Evolutionary conservation across 2,888 invertebrate genomes (phyloP).

Genomic region (Trichacis sp.): DNA sequence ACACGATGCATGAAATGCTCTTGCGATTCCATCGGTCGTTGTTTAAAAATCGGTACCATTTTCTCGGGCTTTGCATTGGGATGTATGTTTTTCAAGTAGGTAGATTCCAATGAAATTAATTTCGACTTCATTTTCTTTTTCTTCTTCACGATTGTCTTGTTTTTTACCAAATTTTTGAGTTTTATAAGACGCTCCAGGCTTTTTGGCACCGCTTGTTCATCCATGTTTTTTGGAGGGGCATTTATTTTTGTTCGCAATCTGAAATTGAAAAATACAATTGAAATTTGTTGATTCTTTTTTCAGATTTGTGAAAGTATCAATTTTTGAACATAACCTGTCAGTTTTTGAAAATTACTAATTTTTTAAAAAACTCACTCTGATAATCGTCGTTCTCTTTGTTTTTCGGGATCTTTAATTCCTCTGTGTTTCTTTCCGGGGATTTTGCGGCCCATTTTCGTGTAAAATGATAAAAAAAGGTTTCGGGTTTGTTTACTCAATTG

Average conservation of each 20-base stretch:
- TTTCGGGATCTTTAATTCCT: slow-evolving; percentile 81
- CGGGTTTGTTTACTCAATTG: too few species aligned
- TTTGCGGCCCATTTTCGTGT: slow-evolving; percentile 81
- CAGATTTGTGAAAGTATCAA: too few species aligned
- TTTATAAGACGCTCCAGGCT: slow-evolving; percentile 77
- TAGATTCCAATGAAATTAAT: slow-evolving; percentile 57
- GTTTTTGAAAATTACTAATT: not conserved
- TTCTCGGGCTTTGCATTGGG: slow-evolving; percentile 67
- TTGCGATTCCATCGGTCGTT: slow-evolving; percentile 75
- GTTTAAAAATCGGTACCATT: slow-evolving; percentile 72
- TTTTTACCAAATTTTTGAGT: slow-evolving; percentile 71
- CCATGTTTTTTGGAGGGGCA: slow-evolving; percentile 78
- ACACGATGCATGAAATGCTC: slow-evolving; percentile 77
- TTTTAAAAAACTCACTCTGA: slow-evolving; percentile 71
- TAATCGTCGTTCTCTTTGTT: slow-evolving; percentile 76
- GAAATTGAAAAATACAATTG: too few species aligned
- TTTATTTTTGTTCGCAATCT: slow-evolving; percentile 82
- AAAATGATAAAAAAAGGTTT: too few species aligned
- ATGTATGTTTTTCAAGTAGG: slow-evolving; percentile 36
- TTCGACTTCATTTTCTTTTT: slow-evolving; percentile 61
- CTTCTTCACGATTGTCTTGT: slow-evolving; percentile 63
- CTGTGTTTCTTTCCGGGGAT: slow-evolving; percentile 86
- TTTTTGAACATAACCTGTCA: not conserved
- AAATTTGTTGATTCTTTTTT: too few species aligned
- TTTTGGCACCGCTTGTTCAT: slow-evolving; percentile 81